These are phyloP conservation scores for Plumapathes pennacea DNA, from an alignment of 92 coral and sea anemone genomes.

Conservation along the genomic window DNA sequence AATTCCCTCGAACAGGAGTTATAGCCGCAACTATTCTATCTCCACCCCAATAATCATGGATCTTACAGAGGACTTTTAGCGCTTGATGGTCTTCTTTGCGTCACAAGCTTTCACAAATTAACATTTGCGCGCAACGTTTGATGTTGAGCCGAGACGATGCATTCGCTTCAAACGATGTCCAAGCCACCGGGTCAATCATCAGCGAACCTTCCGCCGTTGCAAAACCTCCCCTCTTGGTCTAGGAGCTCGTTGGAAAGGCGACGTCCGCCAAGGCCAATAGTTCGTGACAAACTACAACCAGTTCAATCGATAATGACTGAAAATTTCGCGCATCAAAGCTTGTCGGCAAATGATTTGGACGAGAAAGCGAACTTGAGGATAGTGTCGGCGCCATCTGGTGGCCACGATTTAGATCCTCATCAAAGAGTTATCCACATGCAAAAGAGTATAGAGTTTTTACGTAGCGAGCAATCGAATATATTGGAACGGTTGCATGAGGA, in stretches of 20 bases:
- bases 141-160: too few relatives aligned
- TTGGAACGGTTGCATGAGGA: conserved; percentile 77
- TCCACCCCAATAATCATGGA: too few relatives aligned
- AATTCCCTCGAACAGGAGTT: too few relatives aligned
- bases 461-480: conserved; percentile 81
- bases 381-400: conserved; percentile 86
- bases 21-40: too few relatives aligned
- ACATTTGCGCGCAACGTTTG: too few relatives aligned
- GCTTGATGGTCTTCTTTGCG: too few relatives aligned
- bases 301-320: conserved; percentile 45
- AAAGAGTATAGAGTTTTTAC: conserved; percentile 77
- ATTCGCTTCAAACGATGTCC: conserved; percentile 76
- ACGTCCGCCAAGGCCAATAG: conserved; percentile 76
- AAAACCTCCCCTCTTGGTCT: conserved; percentile 98
- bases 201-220: conserved; percentile 89
- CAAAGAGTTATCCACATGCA: conserved; percentile 70
- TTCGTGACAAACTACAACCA: conserved; percentile 79
- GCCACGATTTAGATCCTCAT: conserved; percentile 51
- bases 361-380: conserved; percentile 53
- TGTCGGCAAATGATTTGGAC: conserved; percentile 20
- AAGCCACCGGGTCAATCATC: conserved; percentile 70
- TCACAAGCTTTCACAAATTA: too few relatives aligned
- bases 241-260: conserved; percentile 89
- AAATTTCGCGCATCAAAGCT: conserved; percentile 30
- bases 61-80: too few relatives aligned